Evolutionary conservation across 2,888 invertebrate species (phyloP).

Genomic region (Hypselothyrea guttata): DNA sequence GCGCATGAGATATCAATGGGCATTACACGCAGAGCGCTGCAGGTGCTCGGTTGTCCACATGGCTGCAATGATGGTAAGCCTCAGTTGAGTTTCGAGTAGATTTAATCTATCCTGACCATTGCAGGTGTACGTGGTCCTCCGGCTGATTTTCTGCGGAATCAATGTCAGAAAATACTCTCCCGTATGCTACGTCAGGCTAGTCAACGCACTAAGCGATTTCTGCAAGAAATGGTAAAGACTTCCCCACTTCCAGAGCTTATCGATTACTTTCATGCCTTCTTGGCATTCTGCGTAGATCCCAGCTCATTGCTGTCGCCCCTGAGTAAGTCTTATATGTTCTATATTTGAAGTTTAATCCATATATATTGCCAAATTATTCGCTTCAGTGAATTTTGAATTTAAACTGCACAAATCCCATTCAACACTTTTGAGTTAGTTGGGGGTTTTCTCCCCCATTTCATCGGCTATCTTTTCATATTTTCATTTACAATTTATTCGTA

Average conservation of each 20-base stretch:
- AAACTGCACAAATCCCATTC: conserved; percentile 47
- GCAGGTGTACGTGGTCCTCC: conserved; percentile 89
- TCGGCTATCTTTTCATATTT: not conserved
- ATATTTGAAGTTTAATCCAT: too few species aligned
- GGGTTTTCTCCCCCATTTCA: too few species aligned
- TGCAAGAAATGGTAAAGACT: conserved; percentile 89
- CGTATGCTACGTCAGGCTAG: conserved; percentile 88
- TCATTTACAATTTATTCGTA: conserved; percentile 9
- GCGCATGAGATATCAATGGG: conserved; percentile 82
- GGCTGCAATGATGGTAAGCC: conserved; percentile 90
- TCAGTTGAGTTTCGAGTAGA: not conserved
- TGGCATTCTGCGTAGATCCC: conserved; percentile 97
- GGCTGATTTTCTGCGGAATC: conserved; percentile 94
- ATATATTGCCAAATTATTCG: conserved; percentile 1
- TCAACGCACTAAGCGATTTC: conserved; percentile 83
- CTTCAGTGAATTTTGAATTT: conserved; percentile 7
- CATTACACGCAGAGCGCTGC: conserved; percentile 84
- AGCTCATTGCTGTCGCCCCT: conserved; percentile 91
- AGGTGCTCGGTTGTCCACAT: conserved; percentile 96
- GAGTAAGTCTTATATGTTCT: conserved; percentile 88
- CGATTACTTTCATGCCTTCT: conserved; percentile 96
- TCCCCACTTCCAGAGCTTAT: conserved; percentile 91
- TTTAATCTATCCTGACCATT: not conserved
- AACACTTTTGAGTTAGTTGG: conserved; percentile 15
- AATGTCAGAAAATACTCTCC: conserved; percentile 90